Conservation (phyloP, 2,888 invertebrate species). For the Allolobophora icterica region DNA sequence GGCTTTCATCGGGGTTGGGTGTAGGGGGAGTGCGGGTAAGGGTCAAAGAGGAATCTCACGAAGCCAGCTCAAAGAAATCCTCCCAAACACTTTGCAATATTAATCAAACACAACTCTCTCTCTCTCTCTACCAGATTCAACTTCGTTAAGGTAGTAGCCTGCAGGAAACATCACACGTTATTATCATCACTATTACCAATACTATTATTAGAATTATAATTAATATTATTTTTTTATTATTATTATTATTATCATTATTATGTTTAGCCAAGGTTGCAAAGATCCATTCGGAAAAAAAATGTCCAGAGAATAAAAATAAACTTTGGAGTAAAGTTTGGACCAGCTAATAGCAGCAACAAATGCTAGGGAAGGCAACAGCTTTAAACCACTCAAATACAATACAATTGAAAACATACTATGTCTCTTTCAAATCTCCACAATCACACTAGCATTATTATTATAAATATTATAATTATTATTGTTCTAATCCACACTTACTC, state of each 20-base stretch:
- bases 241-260: neutral
- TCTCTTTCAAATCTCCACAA: neutral
- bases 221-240: neutral
- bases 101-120: no score
- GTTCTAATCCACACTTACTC: neutral
- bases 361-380: neutral
- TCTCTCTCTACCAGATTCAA: no score
- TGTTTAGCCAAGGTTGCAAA: neutral
- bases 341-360: neutral
- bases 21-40: neutral
- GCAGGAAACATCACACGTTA: no score
- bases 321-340: neutral
- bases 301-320: neutral
- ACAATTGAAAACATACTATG: neutral
- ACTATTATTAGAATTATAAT: neutral
- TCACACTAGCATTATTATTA: neutral
- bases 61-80: conserved; percentile 9
- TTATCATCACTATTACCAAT: no score
- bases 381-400: neutral
- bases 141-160: no score
- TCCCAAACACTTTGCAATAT: neutral
- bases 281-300: neutral
- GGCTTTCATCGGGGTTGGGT: no score
- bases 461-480: neutral
- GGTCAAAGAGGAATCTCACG: neutral